Percentiles rank a stretch among this genome's conserved stretches.
phyloP scores from a whole-genome alignment of 2,113 vertebrate species.

The Himantopus leucocephalus region DNA sequence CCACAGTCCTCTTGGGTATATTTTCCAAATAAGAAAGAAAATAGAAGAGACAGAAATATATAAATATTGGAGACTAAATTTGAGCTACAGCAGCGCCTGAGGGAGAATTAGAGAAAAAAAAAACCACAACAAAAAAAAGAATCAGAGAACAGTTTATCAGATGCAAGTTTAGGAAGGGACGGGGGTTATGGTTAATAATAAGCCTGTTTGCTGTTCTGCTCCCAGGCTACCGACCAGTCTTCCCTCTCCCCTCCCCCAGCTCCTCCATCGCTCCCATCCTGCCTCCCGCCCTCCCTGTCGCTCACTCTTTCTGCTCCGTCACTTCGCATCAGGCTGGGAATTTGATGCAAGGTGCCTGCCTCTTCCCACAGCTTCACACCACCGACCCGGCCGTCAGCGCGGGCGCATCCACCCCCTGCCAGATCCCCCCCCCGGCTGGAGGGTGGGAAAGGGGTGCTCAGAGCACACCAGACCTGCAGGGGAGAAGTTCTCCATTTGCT shows the following conservation, averaged over 20 bases:
- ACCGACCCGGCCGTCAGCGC: rapidly evolving
- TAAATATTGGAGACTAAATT: constrained; percentile 42
- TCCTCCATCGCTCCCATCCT: background rate
- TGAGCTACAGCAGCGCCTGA: constrained; percentile 2
- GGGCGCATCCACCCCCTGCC: rapidly evolving
- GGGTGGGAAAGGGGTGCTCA: background rate
- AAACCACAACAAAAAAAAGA: background rate
- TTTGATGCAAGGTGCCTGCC: background rate
- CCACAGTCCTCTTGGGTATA: constrained; percentile 2
- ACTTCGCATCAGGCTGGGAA: background rate
- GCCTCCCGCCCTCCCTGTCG: background rate
- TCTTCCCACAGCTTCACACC: background rate
- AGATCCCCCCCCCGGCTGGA: rapidly evolving
- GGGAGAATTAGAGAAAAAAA: background rate
- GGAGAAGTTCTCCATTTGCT: background rate
- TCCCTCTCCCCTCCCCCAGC: background rate
- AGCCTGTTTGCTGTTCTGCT: constrained; percentile 2
- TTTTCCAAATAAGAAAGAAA: constrained; percentile 41
- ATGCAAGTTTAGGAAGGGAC: constrained; percentile 31
- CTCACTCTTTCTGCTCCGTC: constrained; percentile 22
- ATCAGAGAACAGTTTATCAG: constrained; percentile 21
- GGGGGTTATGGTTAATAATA: constrained; percentile 17
- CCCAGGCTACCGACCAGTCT: background rate
- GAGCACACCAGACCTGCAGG: background rate
- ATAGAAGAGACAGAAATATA: constrained; percentile 49